Evolutionary conservation across 2,113 vertebrate species (phyloP), one percentile per base, ranked within the genome.

Genomic region (Eonycteris spelaea): DNA sequence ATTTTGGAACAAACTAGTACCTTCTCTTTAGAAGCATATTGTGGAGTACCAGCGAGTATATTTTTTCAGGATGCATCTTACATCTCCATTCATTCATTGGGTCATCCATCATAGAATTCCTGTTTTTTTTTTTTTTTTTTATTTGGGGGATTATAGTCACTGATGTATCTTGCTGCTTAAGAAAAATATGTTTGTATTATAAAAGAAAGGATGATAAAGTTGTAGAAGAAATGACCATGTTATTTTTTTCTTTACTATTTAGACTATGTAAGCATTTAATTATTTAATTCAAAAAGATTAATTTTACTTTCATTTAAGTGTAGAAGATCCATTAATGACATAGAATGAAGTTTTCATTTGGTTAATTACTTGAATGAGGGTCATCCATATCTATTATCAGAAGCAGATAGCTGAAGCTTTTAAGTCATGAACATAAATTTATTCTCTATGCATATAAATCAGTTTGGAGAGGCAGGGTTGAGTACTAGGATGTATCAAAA

Each of bases 341-440:
- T 75, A 92, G 97, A 98, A 98, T 91, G 38, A 97, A 92, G 90
- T 97, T 98, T 98, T 96, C 98, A 97, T 97, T 98, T 3, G 24
- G 95, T 97, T 99, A 99, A 99, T 99, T 98, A 98, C 96, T 92
- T 96, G 96, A 98, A 97, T 98, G 90, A 98, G 48, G 90, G 96
- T 98, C 97, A 98, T 99, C 97, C 88, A 98, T 98, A 98, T 98
- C 96, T 98, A 97, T 98, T 77, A 12, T 97, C 95, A 94, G 87
- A 80, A 98, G 75, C 82, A 98, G 98, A 98, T 89, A 98, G 90
- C 95, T 96, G 97, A 97, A 98, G 97, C 97, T 97, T 97, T 98
- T 98, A 97, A 98, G 87, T 97, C 86, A 97, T 95, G 95, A 97
- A 98, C 98, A 99, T 98, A 98, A 98, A 98, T 99, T 97, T 96